Conservation (phyloP, 2,797 vertebrate species). For the Channallabes apus region DNA sequence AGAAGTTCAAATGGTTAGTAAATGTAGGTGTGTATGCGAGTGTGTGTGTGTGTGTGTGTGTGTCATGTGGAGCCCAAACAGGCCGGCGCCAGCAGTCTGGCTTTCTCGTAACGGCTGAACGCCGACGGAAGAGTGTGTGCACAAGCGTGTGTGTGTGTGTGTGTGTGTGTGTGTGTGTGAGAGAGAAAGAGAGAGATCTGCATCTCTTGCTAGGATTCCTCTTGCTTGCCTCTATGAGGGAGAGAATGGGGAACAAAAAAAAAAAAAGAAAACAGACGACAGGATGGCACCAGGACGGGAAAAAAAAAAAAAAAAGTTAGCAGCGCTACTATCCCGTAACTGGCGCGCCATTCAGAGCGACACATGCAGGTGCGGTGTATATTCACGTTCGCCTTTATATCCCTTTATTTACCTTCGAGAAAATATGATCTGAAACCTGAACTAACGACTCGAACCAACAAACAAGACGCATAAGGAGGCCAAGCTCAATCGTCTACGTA, state of each 20-base stretch:
- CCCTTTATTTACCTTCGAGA: too few species aligned
- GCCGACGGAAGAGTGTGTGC: slow-evolving; percentile 68
- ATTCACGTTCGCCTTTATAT: not conserved
- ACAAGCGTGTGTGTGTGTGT: not conserved
- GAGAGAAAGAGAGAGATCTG: slow-evolving; percentile 42
- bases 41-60: too few species aligned
- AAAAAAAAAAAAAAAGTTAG: slow-evolving; percentile 40
- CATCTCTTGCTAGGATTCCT: slow-evolving; percentile 55
- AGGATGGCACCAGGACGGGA: slow-evolving; percentile 52
- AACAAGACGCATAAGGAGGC: not conserved
- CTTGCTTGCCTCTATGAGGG: slow-evolving; percentile 33
- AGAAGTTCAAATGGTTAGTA: slow-evolving; percentile 46
- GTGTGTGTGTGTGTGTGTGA: too few species aligned
- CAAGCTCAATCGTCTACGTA: not conserved
- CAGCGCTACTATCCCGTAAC: slow-evolving; percentile 35
- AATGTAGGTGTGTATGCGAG: slow-evolving; percentile 48
- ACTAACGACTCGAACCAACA: not conserved
- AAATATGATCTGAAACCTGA: not conserved
- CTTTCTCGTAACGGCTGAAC: slow-evolving; percentile 81
- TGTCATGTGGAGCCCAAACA: slow-evolving; percentile 69
- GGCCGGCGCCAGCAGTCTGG: slow-evolving; percentile 81
- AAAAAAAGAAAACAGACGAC: slow-evolving; percentile 25
- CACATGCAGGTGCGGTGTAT: slow-evolving; percentile 19
- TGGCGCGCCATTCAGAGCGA: slow-evolving; percentile 13
- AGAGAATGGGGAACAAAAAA: not conserved